Evolutionary conservation across 2,888 invertebrate genomes (phyloP), one percentile per base, ranked within the genome.

Genomic region (Lordiphosa fenestrarum): DNA sequence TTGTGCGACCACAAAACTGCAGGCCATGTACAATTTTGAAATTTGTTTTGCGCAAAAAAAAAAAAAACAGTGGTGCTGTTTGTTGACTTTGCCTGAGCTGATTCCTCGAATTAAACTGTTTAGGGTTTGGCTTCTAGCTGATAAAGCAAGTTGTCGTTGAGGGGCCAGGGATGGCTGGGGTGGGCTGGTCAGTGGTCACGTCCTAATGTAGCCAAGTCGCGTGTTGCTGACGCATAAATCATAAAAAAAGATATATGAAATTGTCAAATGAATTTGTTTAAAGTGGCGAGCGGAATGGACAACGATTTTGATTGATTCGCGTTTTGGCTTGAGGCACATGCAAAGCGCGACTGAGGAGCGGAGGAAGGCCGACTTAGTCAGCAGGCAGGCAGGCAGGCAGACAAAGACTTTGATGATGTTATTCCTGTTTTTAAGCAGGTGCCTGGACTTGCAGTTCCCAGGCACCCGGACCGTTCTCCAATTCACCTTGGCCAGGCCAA

Each of bases 241-340:
- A 77, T 63, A 82, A 49, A 63, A 49, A 46, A 50, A 15, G 2
- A 2, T 37, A 60, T 48, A 60, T 41, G 61, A 65, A 66, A 75
- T 83, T 69, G 66, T 83, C 72, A 76, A 76, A 76, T 76, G 77
- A 83, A 83, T 84, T 77, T 76, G 77, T 84, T 83, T 84, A 80
- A 80, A 84, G 80, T 78, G 77, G 72, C 80, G 76, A 61, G 47
- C 44, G 54, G 67, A 78, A 74, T 72, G 69, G 67, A 44, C 67
- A 59, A 52, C 60, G 65, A 41, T 21, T 63, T 50, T 75, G 77
- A 80, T 80, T 84, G 80, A 80, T 80, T 78, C 66, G 72, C 66
- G 84, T 25, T 51, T 46, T 52, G 7, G 51, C 53, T 50, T 67
- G 71, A 51, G 58, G 54, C 38, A 84, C 76, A 77, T 77, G 84